A percentile compares a stretch with the other conserved stretches of the same genome.
Conservation (phyloP, 2,797 vertebrate species). For the Danio choprae region DNA sequence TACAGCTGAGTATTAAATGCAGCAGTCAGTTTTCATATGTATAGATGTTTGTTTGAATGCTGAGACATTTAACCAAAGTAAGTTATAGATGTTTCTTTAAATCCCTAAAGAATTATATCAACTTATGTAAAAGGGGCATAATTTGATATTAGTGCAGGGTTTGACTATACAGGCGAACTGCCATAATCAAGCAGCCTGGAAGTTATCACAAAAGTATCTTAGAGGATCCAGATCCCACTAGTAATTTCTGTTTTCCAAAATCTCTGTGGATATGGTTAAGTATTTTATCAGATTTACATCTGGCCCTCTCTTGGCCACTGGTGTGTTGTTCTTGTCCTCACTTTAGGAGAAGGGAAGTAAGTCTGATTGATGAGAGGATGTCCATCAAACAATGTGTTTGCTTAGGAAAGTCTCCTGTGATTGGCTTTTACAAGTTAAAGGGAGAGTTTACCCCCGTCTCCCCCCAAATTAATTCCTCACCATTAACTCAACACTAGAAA, state of each 20-base stretch:
- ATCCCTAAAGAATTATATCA: too few species aligned
- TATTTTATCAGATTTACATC: not conserved
- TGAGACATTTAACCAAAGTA: too few species aligned
- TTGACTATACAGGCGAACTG: not conserved
- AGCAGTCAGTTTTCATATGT: too few species aligned
- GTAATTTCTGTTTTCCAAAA: not conserved
- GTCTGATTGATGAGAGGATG: slow-evolving; percentile 7
- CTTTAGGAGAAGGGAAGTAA: slow-evolving; percentile 8
- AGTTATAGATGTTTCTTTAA: too few species aligned
- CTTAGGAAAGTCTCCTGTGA: not conserved
- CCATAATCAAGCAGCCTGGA: not conserved
- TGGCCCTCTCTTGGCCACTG: not conserved
- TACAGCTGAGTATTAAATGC: too few species aligned
- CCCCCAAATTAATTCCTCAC: too few species aligned
- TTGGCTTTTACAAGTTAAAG: not conserved
- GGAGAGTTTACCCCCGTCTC: too few species aligned
- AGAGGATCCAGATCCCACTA: not conserved
- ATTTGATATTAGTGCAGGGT: not conserved
- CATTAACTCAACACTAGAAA: too few species aligned
- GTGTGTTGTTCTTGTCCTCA: not conserved
- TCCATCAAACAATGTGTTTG: slow-evolving; percentile 1
- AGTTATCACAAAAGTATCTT: slow-evolving; percentile 9
- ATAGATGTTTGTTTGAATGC: too few species aligned
- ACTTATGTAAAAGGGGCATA: too few species aligned
- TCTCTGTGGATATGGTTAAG: not conserved